These are phyloP conservation scores for Macroramphosus scolopax DNA, from an alignment of 2,797 vertebrate species.

Conservation along the genomic window DNA sequence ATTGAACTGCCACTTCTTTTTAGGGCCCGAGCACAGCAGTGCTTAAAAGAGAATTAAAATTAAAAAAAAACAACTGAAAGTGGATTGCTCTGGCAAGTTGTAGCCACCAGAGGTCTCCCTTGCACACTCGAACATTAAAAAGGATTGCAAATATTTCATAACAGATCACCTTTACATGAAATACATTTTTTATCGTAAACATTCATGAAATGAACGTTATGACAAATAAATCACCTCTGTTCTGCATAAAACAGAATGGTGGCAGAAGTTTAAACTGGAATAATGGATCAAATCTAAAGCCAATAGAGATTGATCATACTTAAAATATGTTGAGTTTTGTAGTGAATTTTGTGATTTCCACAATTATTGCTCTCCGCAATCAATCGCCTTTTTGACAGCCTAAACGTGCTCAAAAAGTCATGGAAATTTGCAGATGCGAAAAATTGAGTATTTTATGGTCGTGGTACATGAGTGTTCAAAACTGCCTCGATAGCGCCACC, in stretches of 20 bases:
- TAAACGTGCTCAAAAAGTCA: too few species aligned
- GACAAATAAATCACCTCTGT: slow-evolving; percentile 20
- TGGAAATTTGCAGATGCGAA: too few species aligned
- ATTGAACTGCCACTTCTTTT: too few species aligned
- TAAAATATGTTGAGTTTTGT: slow-evolving; percentile 10
- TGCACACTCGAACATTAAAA: slow-evolving; percentile 9
- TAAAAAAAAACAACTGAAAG: slow-evolving; percentile 1
- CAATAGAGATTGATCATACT: slow-evolving; percentile 13
- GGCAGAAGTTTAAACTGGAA: too few species aligned
- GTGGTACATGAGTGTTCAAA: too few species aligned
- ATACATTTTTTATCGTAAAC: background rate
- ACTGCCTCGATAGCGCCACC: too few species aligned
- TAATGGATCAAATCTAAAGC: slow-evolving; percentile 16
- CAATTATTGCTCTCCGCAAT: too few species aligned
- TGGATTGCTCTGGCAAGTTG: slow-evolving; percentile 19
- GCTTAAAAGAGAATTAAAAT: too few species aligned
- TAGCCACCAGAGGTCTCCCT: slow-evolving; percentile 65
- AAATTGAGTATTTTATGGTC: too few species aligned
- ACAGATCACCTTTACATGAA: slow-evolving; percentile 14
- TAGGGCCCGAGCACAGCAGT: too few species aligned
- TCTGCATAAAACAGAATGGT: slow-evolving; percentile 14
- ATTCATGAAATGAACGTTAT: slow-evolving; percentile 9
- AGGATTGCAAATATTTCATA: slow-evolving; percentile 20
- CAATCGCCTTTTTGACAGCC: too few species aligned
- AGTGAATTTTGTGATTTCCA: slow-evolving; percentile 13